phyloP scores from a whole-genome alignment of 2,888 invertebrate species.

The Malthinus flaveolus region DNA sequence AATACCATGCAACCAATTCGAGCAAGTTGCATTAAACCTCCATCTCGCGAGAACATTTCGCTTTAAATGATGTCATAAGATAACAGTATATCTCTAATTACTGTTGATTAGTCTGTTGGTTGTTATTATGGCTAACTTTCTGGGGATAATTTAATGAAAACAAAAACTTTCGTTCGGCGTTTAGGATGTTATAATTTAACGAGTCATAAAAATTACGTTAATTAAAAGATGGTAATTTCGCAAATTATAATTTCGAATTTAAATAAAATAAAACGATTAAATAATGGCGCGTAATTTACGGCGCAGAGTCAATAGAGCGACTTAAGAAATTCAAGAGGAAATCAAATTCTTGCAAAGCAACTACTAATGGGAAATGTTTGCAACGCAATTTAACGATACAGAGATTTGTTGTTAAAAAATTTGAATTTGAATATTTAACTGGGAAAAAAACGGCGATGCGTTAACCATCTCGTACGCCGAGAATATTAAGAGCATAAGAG shows the following conservation, averaged over 20 bases:
- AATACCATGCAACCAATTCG: slow-evolving; percentile 42
- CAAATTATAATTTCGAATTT: neutral
- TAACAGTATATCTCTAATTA: slow-evolving; percentile 46
- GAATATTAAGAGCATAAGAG: slow-evolving; percentile 27
- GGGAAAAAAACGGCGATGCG: slow-evolving; percentile 8
- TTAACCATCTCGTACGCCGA: slow-evolving; percentile 31
- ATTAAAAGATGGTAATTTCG: neutral
- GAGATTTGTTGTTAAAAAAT: neutral
- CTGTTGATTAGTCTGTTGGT: slow-evolving; percentile 44
- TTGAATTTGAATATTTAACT: slow-evolving; percentile 1
- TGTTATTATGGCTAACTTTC: slow-evolving; percentile 37
- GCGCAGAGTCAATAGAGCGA: slow-evolving; percentile 7
- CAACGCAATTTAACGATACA: slow-evolving; percentile 1
- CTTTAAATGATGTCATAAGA: slow-evolving; percentile 40
- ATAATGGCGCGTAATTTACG: slow-evolving; percentile 10
- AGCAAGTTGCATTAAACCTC: slow-evolving; percentile 31
- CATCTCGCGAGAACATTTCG: slow-evolving; percentile 33
- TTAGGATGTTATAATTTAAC: slow-evolving; percentile 35
- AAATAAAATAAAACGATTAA: neutral
- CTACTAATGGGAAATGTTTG: neutral
- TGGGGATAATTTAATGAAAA: slow-evolving; percentile 14
- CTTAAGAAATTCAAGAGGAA: slow-evolving; percentile 1
- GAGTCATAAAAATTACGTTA: no score
- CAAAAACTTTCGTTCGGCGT: slow-evolving; percentile 33
- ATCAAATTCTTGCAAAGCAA: slow-evolving; percentile 1